phyloP scores from a whole-genome alignment of 2,113 vertebrate species.

The Salvelinus sp. region DNA sequence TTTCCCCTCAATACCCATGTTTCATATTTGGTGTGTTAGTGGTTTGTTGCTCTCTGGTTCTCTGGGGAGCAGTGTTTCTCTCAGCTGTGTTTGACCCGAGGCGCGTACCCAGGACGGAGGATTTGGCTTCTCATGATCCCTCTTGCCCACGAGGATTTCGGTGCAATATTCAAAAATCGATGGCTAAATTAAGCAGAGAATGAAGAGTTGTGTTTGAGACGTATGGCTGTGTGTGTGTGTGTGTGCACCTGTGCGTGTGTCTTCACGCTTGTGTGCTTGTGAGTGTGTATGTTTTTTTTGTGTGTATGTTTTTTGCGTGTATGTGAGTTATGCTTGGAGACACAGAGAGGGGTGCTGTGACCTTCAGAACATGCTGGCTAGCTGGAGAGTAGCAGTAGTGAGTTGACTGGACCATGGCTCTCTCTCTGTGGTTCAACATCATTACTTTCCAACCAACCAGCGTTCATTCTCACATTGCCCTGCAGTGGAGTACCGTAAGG shows the following conservation, averaged over 20 bases:
- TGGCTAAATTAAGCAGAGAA: conserved; percentile 46
- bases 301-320: not conserved
- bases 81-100: not conserved
- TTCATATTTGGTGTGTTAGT: not conserved
- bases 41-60: not conserved
- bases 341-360: not conserved
- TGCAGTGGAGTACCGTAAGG: no score
- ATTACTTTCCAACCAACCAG: no score
- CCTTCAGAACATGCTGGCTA: conserved; percentile 13
- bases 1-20: not conserved
- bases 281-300: not conserved
- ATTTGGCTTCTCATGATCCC: conserved; percentile 29
- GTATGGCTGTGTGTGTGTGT: conserved; percentile 9
- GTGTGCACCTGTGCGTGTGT: not conserved
- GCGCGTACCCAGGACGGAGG: conserved; percentile 38
- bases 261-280: not conserved
- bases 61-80: conserved; percentile 26
- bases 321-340: not conserved
- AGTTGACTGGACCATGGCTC: not conserved
- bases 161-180: conserved; percentile 35
- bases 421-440: not conserved
- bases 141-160: conserved; percentile 19
- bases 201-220: conserved; percentile 5
- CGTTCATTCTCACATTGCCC: no score
- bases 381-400: not conserved